Evolutionary conservation across 2,797 vertebrate species (phyloP).

Genomic region (Parauchenoglanis ngamensis): DNA sequence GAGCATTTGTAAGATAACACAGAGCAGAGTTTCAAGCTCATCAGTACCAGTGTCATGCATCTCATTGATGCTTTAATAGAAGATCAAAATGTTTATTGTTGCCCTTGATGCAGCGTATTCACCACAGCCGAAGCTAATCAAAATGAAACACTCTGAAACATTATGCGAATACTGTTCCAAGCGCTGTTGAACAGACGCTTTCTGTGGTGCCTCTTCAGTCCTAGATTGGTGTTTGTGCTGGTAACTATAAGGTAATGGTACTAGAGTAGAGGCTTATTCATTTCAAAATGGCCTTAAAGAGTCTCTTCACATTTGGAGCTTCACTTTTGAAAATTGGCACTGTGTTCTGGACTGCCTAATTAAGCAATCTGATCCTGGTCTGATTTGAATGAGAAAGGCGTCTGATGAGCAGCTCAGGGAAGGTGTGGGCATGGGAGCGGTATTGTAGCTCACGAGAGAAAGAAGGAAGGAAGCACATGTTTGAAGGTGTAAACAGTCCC

Average conservation of each 20-base stretch:
- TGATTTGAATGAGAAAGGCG: constrained; percentile 69
- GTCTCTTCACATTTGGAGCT: constrained; percentile 61
- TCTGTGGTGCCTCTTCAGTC: constrained; percentile 39
- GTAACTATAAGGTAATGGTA: constrained; percentile 66
- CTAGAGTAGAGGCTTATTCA: constrained; percentile 65
- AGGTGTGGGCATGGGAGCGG: constrained; percentile 46
- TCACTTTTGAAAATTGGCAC: constrained; percentile 48
- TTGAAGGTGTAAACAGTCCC: constrained; percentile 57
- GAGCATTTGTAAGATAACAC: constrained; percentile 31
- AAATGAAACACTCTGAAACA: constrained; percentile 43
- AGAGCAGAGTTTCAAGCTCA: constrained; percentile 2
- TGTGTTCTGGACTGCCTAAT: constrained; percentile 67
- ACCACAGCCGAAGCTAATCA: constrained; percentile 49
- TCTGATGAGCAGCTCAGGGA: constrained; percentile 35
- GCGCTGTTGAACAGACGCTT: constrained; percentile 27
- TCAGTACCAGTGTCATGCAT: constrained; percentile 27
- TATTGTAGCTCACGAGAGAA: constrained; percentile 62
- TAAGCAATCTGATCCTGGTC: constrained; percentile 69
- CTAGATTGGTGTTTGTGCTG: constrained; percentile 62
- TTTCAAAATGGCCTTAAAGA: constrained; percentile 62
- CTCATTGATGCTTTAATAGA: constrained; percentile 27
- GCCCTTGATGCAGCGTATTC: constrained; percentile 43
- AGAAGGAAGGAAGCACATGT: constrained; percentile 58
- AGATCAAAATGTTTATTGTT: constrained; percentile 51
- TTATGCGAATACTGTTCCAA: constrained; percentile 32